A percentile compares a stretch with the other conserved stretches of the same genome.
Evolutionary conservation across 1,140 invertebrate genomes (phyloP).

Genomic region (Calephelis virginiensis): DNA sequence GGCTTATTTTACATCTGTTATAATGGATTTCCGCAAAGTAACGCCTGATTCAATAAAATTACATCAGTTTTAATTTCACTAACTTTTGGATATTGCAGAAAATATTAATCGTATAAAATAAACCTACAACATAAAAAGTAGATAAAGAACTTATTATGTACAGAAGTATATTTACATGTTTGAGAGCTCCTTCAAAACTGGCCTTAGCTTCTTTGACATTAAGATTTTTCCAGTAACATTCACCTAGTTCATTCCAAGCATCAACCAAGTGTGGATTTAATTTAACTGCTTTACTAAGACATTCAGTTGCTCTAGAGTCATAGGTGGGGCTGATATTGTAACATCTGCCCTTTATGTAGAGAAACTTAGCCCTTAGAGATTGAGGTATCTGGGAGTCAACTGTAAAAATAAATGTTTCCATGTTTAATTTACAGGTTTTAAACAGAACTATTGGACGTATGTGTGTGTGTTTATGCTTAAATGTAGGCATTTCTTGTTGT

Average conservation of each 20-base stretch:
- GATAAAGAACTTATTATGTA: no score
- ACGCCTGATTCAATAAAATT: no score
- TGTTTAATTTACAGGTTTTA: not conserved
- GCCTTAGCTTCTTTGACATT: constrained; percentile 90
- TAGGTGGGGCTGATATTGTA: constrained; percentile 87
- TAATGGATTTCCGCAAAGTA: no score
- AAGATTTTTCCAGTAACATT: constrained; percentile 93
- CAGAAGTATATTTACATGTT: constrained; percentile 81
- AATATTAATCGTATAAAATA: no score
- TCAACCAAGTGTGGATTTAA: constrained; percentile 89
- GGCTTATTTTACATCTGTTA: no score
- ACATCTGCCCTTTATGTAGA: constrained; percentile 87
- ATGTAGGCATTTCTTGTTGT: no score
- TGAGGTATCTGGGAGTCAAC: constrained; percentile 78
- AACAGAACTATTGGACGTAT: no score
- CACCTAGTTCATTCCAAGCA: constrained; percentile 94
- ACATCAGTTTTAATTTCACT: no score
- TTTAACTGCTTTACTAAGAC: constrained; percentile 90
- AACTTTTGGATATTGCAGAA: no score
- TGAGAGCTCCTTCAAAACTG: constrained; percentile 90
- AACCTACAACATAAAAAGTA: no score
- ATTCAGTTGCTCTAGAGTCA: constrained; percentile 84
- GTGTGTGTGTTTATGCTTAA: no score
- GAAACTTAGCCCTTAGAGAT: constrained; percentile 80
- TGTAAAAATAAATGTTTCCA: constrained; percentile 33